Conservation (phyloP, 2,888 invertebrate species). For the Eupithecia tripunctaria region DNA sequence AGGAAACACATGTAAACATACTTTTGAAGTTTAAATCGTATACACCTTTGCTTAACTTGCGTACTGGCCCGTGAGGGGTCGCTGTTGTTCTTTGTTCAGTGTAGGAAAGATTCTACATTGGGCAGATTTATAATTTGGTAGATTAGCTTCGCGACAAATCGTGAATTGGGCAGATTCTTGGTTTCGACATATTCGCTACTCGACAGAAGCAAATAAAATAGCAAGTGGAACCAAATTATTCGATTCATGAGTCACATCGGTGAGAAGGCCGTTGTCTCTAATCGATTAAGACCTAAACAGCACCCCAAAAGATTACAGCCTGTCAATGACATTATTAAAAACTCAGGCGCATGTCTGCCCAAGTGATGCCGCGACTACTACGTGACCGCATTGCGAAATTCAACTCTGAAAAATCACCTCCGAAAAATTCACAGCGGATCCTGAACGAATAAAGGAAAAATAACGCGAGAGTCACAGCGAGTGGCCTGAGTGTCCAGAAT, state of each 20-base stretch:
- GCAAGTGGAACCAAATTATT: too few species aligned
- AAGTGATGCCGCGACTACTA: slow-evolving; percentile 74
- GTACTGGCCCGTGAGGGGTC: too few species aligned
- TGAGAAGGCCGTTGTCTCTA: background rate
- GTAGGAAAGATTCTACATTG: too few species aligned
- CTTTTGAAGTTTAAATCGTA: background rate
- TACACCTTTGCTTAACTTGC: too few species aligned
- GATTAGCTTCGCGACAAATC: too few species aligned
- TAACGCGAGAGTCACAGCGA: slow-evolving; percentile 63
- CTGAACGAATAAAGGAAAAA: slow-evolving; percentile 74
- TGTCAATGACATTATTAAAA: slow-evolving; percentile 74
- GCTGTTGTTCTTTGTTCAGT: too few species aligned
- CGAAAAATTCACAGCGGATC: slow-evolving; percentile 67
- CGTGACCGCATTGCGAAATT: slow-evolving; percentile 78
- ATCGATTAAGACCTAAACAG: background rate
- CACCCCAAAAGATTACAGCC: slow-evolving; percentile 48
- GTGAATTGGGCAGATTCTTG: too few species aligned
- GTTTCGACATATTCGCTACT: too few species aligned
- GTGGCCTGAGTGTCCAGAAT: slow-evolving; percentile 73
- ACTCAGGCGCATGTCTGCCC: slow-evolving; percentile 74
- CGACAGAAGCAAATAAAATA: too few species aligned
- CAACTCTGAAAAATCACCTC: slow-evolving; percentile 70
- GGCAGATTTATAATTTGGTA: too few species aligned
- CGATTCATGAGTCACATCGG: background rate
- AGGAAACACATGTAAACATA: background rate